Evolutionary conservation across 2,113 vertebrate species (phyloP), one percentile per base, ranked within the genome.

Genomic region (Mohoua ochrocephala): DNA sequence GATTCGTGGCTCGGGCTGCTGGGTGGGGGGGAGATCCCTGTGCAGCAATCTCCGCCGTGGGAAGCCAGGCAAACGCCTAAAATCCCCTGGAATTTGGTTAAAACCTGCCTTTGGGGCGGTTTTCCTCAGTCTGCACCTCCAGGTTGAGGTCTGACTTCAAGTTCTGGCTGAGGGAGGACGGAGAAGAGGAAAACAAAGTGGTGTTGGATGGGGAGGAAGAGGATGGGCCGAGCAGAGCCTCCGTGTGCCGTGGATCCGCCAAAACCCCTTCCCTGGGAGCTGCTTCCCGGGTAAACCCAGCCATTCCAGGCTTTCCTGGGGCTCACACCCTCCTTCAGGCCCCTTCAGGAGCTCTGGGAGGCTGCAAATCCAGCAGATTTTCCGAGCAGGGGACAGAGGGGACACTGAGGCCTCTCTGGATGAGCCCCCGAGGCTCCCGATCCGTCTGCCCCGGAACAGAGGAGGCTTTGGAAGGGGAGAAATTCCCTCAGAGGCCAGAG

Each of bases 41-140:
- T n/a, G n/a, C n/a, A n/a, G n/a, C n/a, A n/a, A n/a, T n/a, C 47
- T 39, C 31, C 8, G 3, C n/a, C 6, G 0, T 2, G 2, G 35
- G 45, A 39, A 70, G 35, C 56, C 10, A 2, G 30, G 42, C 31
- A 28, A 49, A 64, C 0, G 37, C 39, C 44, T 50, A 1, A 9
- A 60, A 37, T 8, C 44, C 63, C 13, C 69, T 35, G 0, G 14
- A 5, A 23, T 69, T 23, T 0, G 1, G 7, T 56, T 23, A 41
- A 52, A 39, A 44, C 18, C 41, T 4, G 3, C 8, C 6, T 37
- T 9, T 9, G 63, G n/a, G 49, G 13, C 19, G 3, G 10, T 4
- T 74, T 13, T 30, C 15, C 13, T 56, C 53, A 17, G 12, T 5
- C 18, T 65, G 6, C 28, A 1, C 13, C 53, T 87, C 37, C 41